phyloP scores from a whole-genome alignment of 2,888 invertebrate species.

The Drosophila mimetica region DNA sequence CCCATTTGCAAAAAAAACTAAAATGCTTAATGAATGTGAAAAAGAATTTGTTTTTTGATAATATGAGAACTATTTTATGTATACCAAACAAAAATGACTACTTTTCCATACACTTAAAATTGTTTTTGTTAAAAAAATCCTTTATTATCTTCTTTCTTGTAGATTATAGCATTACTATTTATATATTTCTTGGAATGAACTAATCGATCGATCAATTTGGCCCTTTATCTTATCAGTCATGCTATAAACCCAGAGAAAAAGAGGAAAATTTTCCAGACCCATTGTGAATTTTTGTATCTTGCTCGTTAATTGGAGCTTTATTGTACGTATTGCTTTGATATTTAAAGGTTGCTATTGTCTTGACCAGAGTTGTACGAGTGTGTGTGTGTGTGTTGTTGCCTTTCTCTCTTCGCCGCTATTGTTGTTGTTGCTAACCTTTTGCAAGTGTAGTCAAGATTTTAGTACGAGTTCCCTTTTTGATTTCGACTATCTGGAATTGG shows the following conservation, averaged over 20 bases:
- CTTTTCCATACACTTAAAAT: no score
- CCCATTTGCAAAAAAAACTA: no score
- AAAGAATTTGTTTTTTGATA: no score
- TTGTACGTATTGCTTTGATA: not conserved
- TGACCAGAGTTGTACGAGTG: conserved; percentile 5
- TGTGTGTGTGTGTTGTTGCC: conserved; percentile 1
- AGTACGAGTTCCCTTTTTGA: conserved; percentile 3
- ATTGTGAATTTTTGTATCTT: not conserved
- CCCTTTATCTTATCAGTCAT: conserved; percentile 1
- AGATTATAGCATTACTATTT: not conserved
- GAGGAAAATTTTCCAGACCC: not conserved
- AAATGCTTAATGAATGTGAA: no score
- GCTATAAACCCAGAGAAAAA: not conserved
- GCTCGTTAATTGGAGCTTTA: not conserved
- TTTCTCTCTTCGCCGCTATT: conserved; percentile 2
- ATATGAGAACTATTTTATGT: no score
- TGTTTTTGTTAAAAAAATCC: no score
- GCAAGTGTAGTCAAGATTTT: conserved; percentile 17
- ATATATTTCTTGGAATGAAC: not conserved
- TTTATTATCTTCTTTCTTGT: not conserved
- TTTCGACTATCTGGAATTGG: conserved; percentile 14
- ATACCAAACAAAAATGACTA: no score
- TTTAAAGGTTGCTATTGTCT: conserved; percentile 1
- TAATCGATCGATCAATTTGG: not conserved
- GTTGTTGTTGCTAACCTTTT: conserved; percentile 16